Conservation (phyloP, 2,888 invertebrate species). For the Harpalus rubripes region DNA sequence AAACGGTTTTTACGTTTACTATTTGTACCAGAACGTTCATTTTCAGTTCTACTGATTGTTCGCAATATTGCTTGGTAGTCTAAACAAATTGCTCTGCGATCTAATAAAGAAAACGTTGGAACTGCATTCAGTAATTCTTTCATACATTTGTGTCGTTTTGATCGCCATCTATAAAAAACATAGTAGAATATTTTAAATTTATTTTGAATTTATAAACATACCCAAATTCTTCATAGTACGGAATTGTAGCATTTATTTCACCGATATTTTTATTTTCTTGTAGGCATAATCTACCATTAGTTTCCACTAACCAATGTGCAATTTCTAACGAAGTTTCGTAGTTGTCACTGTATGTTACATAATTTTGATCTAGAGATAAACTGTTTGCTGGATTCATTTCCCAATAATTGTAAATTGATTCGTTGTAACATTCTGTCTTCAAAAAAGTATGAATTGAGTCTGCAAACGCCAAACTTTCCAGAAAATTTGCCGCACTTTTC, state of each 20-base stretch:
- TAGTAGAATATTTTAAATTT: slow-evolving; percentile 50
- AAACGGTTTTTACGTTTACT: slow-evolving; percentile 86
- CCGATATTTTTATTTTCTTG: slow-evolving; percentile 49
- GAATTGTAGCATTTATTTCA: slow-evolving; percentile 71
- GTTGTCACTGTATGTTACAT: slow-evolving; percentile 71
- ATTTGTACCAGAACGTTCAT: slow-evolving; percentile 80
- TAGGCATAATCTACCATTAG: slow-evolving; percentile 68
- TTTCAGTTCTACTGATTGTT: slow-evolving; percentile 85
- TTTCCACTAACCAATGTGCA: slow-evolving; percentile 73
- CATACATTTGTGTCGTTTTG: slow-evolving; percentile 75
- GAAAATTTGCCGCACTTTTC: slow-evolving; percentile 68
- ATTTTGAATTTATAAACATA: slow-evolving; percentile 74
- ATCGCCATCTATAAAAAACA: slow-evolving; percentile 78
- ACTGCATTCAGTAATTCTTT: slow-evolving; percentile 79
- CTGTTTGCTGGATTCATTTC: slow-evolving; percentile 74
- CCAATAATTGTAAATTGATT: slow-evolving; percentile 73
- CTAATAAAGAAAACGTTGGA: slow-evolving; percentile 77
- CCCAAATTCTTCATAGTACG: slow-evolving; percentile 72
- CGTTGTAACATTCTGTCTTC: slow-evolving; percentile 69
- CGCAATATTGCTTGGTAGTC: slow-evolving; percentile 87
- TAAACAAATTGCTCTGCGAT: slow-evolving; percentile 80
- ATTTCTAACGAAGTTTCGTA: slow-evolving; percentile 73
- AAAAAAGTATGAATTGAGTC: slow-evolving; percentile 72
- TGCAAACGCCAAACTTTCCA: slow-evolving; percentile 71
- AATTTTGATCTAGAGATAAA: slow-evolving; percentile 75